Percentiles rank a stretch among this genome's conserved stretches.
phyloP scores from a whole-genome alignment of 2,888 invertebrate genomes.

The Diadromus collaris region DNA sequence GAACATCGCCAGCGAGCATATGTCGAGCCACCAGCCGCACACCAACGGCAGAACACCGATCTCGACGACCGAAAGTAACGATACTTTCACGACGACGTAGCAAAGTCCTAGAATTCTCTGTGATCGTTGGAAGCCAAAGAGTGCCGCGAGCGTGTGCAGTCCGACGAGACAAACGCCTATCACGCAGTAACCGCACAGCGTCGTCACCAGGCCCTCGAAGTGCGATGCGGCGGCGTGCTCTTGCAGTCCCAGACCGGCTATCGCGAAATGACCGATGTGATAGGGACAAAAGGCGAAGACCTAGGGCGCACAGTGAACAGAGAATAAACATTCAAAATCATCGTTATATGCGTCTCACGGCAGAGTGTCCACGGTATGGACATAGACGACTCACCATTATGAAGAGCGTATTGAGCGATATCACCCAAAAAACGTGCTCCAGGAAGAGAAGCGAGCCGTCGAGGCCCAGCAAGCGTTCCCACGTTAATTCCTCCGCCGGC shows the following conservation, averaged over 20 bases:
- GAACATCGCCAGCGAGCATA: conserved; percentile 96
- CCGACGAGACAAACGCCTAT: conserved; percentile 92
- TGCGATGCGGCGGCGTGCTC: conserved; percentile 88
- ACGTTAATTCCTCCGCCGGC: conserved; percentile 98
- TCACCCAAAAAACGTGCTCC: conserved; percentile 99
- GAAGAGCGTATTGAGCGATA: conserved; percentile 97
- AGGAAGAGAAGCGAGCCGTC: conserved; percentile 98
- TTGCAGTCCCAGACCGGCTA: conserved; percentile 86
- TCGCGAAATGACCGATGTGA: conserved; percentile 94
- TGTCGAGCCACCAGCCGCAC: conserved; percentile 99
- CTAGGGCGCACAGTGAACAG: conserved; percentile 58
- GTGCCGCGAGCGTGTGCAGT: conserved; percentile 91
- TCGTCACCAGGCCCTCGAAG: conserved; percentile 96
- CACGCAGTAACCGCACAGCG: conserved; percentile 95
- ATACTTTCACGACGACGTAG: conserved; percentile 95
- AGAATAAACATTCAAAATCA: conserved; percentile 12
- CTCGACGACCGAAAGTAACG: conserved; percentile 96
- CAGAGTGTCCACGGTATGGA: not conserved
- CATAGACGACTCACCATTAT: conserved; percentile 83
- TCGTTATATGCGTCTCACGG: not conserved
- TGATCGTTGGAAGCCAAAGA: conserved; percentile 90
- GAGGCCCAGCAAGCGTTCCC: conserved; percentile 97
- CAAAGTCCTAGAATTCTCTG: conserved; percentile 94
- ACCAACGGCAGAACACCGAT: conserved; percentile 98
- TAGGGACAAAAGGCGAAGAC: conserved; percentile 99